Evolutionary conservation across 2,113 vertebrate genomes (phyloP), one percentile per base, ranked within the genome.

Genomic region (Otus sunia): DNA sequence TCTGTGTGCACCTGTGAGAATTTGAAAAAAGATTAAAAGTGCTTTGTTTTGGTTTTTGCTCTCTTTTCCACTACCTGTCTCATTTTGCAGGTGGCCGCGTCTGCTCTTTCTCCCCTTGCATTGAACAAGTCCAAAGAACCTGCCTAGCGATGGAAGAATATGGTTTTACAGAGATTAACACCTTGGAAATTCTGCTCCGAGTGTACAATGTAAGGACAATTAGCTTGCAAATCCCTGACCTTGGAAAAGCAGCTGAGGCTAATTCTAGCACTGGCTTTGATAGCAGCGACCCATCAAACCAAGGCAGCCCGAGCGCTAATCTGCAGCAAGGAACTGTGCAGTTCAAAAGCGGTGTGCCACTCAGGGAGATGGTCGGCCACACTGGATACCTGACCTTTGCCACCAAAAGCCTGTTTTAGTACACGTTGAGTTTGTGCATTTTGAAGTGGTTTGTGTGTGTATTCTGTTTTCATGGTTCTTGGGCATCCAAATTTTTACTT

Each of bases 311-410:
- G 0, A 55, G 75, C 15, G 1, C 78, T 72, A 73, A 94, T 81
- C 91, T 56, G 50, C 96, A 96, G 94, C 96, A 96, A 11, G 84
- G 97, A 18, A 69, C 98, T 8, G 37, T 97, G 86, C 93, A 97
- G 93, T 97, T 99, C 92, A 99, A 98, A 97, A 99, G 99, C 11
- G 98, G 99, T 6, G 98, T 98, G 4, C 98, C 98, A 0, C 98
- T 98, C 82, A 98, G 98, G 92, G 99, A 99, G 91, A 98, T 99
- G 21, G 98, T 99, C 1, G 99, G 99, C 53, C 99, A 99, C 98
- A 99, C 99, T 0, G 99, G 99, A 11, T 99, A 99, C 98, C 98
- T 99, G 90, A 99, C 99, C 84, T 99, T 99, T 22, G 99, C 99
- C 77, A 99, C 99, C 92, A 99, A 99, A 98, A 98, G 98, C 37